Base-by-base conservation (phyloP, 2,888 invertebrate genomes). In the Neoitamus cyanurus region DNA sequence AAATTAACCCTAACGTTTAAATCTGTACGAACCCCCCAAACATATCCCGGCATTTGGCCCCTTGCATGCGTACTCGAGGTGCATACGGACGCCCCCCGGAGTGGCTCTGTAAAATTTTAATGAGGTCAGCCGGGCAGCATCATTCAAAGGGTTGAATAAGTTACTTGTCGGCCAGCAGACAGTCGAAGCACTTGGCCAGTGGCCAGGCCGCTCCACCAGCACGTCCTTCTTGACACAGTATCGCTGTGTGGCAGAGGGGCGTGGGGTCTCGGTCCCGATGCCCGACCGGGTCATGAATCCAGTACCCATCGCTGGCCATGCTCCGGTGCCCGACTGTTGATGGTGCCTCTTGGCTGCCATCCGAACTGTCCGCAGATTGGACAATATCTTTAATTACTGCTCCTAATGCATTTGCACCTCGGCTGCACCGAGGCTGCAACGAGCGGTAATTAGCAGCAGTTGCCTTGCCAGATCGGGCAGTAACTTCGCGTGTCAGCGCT, bases 101-200 rank as follows among this genome's bases (percentile, higher is more conserved):
- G 58, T 20, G 25, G 58, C 58, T 58, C 58, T 58, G 58, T 58
- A 58, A 58, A 58, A 58, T 58, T 58, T 58, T 58, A 58, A 58
- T 58, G 58, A 58, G 58, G 58, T 25, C 58, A 58, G 25, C 58
- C 25, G 58, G 15, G 25, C 58, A 58, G 58, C 58, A 58, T 58
- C 58, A 58, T 58, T 58, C 58, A 58, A 58, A 58, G 58, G 58
- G 58, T 20, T 58, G 58, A 58, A 58, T 58, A 58, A 58, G 58
- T 58, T 25, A 58, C 58, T 58, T 58, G 58, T 58, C 58, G 20
- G 25, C 20, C 58, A 25, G 58, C 58, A 58, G 58, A 58, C 58
- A 58, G 15, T 9, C 58, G 58, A 58, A 58, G 20, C 25, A 25
- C 25, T 58, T 58, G 58, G 58, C 58, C 20, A 58, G 25, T 9